Conservation (phyloP, 37 sponge, comb jelly and placozoan genomes). For the Spongilla lacustris region DNA sequence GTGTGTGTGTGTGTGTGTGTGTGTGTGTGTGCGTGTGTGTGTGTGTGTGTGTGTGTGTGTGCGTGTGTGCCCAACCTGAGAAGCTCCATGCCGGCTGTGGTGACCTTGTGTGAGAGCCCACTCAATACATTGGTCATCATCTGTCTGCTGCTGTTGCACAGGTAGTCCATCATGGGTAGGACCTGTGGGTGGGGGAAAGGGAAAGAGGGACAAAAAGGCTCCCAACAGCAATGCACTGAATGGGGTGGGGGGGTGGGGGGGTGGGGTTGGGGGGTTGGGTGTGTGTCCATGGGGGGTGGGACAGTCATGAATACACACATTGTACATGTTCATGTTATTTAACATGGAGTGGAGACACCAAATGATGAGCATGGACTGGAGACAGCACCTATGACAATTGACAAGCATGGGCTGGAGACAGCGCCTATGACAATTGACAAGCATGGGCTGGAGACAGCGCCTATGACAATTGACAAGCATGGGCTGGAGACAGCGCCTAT, state of each 20-base stretch:
- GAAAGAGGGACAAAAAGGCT: neutral
- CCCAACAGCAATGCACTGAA: too few species aligned
- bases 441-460: too few species aligned
- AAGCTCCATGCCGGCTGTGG: slow-evolving; percentile 64
- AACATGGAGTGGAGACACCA: too few species aligned
- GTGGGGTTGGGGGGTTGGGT: neutral
- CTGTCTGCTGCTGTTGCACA: slow-evolving; percentile 37
- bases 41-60: neutral
- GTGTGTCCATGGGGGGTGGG: neutral
- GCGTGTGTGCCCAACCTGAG: slow-evolving; percentile 43
- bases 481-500: too few species aligned
- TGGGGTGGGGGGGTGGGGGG: neutral
- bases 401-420: too few species aligned
- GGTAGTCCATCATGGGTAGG: slow-evolving; percentile 45
- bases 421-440: too few species aligned
- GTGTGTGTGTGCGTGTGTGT: neutral
- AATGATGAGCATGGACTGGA: too few species aligned
- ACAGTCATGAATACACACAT: too few species aligned
- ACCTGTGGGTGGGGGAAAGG: neutral
- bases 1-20: neutral
- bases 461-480: too few species aligned
- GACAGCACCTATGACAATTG: too few species aligned
- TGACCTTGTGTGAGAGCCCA: slow-evolving; percentile 6
- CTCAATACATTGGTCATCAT: slow-evolving; percentile 14
- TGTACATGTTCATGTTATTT: too few species aligned